Percentiles rank a stretch among this genome's conserved stretches.
These are phyloP conservation scores for Drosophila tsacasi DNA, from an alignment of 1,140 invertebrate species.

Conservation along the genomic window DNA sequence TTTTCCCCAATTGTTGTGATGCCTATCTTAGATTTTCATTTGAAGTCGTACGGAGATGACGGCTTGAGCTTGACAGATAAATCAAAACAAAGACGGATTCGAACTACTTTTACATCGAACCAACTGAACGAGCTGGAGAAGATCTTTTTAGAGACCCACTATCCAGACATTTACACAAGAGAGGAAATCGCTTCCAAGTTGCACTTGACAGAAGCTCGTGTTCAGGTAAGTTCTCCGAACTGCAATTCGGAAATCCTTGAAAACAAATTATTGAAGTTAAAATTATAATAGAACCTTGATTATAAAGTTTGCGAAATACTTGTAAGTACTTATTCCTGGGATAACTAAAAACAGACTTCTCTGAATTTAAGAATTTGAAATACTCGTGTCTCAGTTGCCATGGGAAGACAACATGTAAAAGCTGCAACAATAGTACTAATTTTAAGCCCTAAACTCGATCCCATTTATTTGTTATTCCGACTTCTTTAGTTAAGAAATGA, in stretches of 20 bases:
- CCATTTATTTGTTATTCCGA: background rate
- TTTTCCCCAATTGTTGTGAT: background rate
- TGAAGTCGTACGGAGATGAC: slow-evolving; percentile 87
- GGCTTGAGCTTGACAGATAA: slow-evolving; percentile 93
- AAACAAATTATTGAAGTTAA: background rate
- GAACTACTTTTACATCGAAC: slow-evolving; percentile 98
- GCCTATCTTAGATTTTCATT: slow-evolving; percentile 55
- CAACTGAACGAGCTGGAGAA: slow-evolving; percentile 98
- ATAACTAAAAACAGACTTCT: too few relatives aligned
- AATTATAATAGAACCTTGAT: background rate
- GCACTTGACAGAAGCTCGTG: slow-evolving; percentile 98
- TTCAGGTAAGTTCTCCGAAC: slow-evolving; percentile 92
- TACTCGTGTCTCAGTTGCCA: too few relatives aligned
- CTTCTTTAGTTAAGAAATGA: background rate
- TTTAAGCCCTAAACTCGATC: too few relatives aligned
- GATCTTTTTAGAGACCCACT: slow-evolving; percentile 98
- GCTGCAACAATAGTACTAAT: too few relatives aligned
- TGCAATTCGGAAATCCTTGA: background rate
- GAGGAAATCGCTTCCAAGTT: slow-evolving; percentile 99
- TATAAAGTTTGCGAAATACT: too few relatives aligned
- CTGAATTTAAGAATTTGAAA: too few relatives aligned
- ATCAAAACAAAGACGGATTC: slow-evolving; percentile 95
- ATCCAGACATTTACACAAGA: slow-evolving; percentile 99
- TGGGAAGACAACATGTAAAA: too few relatives aligned
- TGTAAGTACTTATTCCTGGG: too few relatives aligned